Base-by-base conservation (phyloP, 2,888 invertebrate species). In the Masnerella sp. region DNA sequence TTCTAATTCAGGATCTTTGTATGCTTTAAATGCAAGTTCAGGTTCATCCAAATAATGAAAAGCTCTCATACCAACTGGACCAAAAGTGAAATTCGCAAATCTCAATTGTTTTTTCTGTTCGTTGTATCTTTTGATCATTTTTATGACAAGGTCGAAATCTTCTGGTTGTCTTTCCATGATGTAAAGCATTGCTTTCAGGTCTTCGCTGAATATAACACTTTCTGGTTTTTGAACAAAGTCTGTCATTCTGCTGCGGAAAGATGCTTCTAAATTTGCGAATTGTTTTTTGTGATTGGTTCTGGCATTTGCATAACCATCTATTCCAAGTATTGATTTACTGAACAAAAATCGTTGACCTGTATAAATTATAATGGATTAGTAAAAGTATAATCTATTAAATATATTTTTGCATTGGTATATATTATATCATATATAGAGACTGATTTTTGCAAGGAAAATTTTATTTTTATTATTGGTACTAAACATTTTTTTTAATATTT, bases 31-130 rank as follows among this genome's bases (percentile, higher is more conserved):
- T 8, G 95, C 95, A 73, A 91, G 87, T 36, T 91, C 89, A 1
- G 93, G 91, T 80, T 93, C 91, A 84, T 94, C 91, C 30, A 94
- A 86, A 79, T 90, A 88, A 84, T 95, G 89, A 68, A 93, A 92
- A 89, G 94, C 90, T 80, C 96, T 89, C 94, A 96, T 95, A 0
- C 93, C 90, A 9, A 95, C 92, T 2, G 96, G 94, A 0, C 96
- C 96, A 90, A 96, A 95, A 3, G 92, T 84, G 86, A 92, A 96
- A 77, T 90, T 92, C n/a, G 94, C 93, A 90, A 95, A 95, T 70
- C 94, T 88, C 61, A 93, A 85, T 76, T 93, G 91, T 74, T 90
- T 90, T 73, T 91, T 93, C 83, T 95, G 94, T 12, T 88, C 84
- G 81, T 93, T 91, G 81, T 93, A 95, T 91, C 92, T 93, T 85